A percentile compares a stretch with the other conserved stretches of the same genome.
Evolutionary conservation across 2,797 vertebrate species (phyloP).

Genomic region (Leucoraja ocellata): DNA sequence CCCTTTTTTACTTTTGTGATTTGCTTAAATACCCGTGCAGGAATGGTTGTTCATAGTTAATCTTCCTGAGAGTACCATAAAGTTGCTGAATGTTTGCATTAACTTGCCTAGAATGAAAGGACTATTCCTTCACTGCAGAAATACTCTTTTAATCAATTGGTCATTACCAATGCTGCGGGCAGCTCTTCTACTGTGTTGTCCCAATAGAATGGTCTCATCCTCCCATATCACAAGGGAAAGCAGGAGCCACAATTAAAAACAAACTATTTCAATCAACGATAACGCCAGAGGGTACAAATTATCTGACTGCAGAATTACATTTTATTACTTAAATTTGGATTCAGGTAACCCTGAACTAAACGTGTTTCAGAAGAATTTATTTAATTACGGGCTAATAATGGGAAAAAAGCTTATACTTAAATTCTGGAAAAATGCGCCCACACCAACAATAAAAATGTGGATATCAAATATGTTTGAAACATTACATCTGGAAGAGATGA

Average conservation of each 20-base stretch:
- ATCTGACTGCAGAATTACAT: not conserved
- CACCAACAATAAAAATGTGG: too few relatives aligned
- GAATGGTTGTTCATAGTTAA: not conserved
- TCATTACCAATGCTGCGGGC: not conserved
- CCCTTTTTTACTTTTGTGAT: too few relatives aligned
- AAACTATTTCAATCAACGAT: not conserved
- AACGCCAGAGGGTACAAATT: not conserved
- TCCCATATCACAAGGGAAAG: not conserved
- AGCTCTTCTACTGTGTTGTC: not conserved
- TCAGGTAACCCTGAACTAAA: too few relatives aligned
- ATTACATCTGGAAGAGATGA: too few relatives aligned
- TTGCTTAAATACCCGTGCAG: not conserved
- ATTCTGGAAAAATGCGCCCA: too few relatives aligned
- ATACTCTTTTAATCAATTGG: not conserved
- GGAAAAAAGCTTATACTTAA: too few relatives aligned
- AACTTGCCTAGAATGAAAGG: not conserved
- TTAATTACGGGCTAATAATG: too few relatives aligned
- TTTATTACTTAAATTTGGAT: not conserved
- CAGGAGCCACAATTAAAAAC: not conserved
- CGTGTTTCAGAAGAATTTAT: too few relatives aligned
- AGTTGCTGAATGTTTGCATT: not conserved
- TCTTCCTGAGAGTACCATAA: not conserved
- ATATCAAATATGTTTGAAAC: too few relatives aligned
- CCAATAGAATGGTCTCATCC: not conserved
- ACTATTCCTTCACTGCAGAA: not conserved